These are phyloP conservation scores for Crocallis elinguaria DNA, from an alignment of 2,888 invertebrate species.

Conservation along the genomic window DNA sequence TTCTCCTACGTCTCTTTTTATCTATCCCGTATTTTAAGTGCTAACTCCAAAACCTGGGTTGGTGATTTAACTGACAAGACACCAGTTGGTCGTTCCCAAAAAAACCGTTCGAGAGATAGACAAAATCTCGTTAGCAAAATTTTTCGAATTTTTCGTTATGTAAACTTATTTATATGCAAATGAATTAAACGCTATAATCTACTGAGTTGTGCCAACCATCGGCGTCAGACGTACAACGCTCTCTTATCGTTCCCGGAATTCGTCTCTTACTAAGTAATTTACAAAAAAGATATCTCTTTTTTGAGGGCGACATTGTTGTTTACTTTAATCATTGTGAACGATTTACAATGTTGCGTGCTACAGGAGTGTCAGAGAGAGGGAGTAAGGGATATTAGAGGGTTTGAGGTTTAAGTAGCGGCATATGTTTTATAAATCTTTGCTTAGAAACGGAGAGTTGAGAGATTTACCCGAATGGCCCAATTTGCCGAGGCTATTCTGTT, in stretches of 20 bases:
- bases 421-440: neutral
- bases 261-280: constrained; percentile 78
- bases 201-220: constrained; percentile 48
- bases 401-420: constrained; percentile 5
- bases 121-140: no score
- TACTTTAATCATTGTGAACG: constrained; percentile 72
- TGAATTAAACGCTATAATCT: constrained; percentile 4
- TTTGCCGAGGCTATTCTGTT: no score
- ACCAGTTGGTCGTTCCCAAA: no score
- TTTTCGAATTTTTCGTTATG: no score
- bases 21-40: no score
- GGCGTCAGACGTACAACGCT: constrained; percentile 60
- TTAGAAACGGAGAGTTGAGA: neutral
- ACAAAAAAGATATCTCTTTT: constrained; percentile 70
- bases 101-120: no score
- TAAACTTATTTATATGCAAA: neutral
- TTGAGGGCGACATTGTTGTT: constrained; percentile 70
- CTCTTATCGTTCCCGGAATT: constrained; percentile 79
- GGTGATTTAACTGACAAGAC: no score
- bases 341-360: constrained; percentile 59
- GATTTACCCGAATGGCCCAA: no score
- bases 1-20: no score
- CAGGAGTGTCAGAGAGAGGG: constrained; percentile 21
- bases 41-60: no score
- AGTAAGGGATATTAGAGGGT: neutral